These are phyloP conservation scores for Coptotermes formosanus DNA, from an alignment of 1,140 invertebrate species.

Conservation along the genomic window DNA sequence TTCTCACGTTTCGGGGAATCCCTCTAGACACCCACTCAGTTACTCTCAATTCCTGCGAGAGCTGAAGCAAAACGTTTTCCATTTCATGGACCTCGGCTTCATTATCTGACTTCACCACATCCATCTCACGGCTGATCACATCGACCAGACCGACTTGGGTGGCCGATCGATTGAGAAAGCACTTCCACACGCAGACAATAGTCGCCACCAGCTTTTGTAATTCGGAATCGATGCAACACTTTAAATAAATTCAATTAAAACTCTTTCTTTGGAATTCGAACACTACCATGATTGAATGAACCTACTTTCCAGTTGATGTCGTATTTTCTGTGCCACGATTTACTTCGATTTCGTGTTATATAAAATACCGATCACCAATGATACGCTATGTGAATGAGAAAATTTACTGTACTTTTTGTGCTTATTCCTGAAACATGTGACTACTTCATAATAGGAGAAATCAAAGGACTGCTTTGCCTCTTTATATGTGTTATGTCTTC, in stretches of 20 bases:
- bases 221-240: constrained; percentile 6
- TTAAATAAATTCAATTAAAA: constrained; percentile 20
- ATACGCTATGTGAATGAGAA: not conserved
- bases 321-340: not conserved
- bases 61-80: constrained; percentile 15
- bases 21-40: not conserved
- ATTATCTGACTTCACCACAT: not conserved
- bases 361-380: not conserved
- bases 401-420: not conserved
- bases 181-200: not conserved
- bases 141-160: not conserved
- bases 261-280: constrained; percentile 8
- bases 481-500: not conserved
- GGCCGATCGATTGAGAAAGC: not conserved
- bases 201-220: not conserved
- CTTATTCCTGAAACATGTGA: not conserved
- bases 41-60: not conserved
- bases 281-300: constrained; percentile 15
- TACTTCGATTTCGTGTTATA: not conserved
- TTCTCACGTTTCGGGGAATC: not conserved
- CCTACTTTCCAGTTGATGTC: constrained; percentile 3
- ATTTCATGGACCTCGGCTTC: constrained; percentile 14
- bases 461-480: not conserved
- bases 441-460: not conserved
- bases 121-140: constrained; percentile 9